Conservation (phyloP, 2,888 invertebrate genomes). For the Melieria omissa region DNA sequence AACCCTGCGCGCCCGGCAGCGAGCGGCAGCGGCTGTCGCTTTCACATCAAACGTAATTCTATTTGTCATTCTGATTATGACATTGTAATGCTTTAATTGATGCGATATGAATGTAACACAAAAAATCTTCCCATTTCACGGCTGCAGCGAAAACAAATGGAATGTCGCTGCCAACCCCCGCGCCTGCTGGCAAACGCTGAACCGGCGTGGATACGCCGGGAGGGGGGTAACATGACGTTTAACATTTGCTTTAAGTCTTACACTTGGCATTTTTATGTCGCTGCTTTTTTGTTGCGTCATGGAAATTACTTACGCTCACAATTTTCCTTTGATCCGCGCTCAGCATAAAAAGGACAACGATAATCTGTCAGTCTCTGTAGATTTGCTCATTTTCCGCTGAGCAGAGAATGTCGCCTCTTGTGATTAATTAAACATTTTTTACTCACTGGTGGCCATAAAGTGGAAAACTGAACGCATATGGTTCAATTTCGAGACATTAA, state of each 20-base stretch:
- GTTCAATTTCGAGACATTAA: no score
- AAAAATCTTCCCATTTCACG: not conserved
- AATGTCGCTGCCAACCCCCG: not conserved
- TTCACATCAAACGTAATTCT: constrained; percentile 65
- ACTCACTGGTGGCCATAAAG: no score
- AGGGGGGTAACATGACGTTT: constrained; percentile 20
- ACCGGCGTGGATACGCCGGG: constrained; percentile 1
- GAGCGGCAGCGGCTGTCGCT: constrained; percentile 54
- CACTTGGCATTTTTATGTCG: constrained; percentile 15
- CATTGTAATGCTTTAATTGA: constrained; percentile 67
- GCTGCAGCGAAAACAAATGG: not conserved
- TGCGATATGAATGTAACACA: constrained; percentile 50
- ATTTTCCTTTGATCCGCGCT: no score
- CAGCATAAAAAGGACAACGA: no score
- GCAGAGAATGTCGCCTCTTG: no score
- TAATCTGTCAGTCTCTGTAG: no score
- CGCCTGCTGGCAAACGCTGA: not conserved
- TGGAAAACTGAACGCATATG: no score
- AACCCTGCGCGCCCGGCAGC: constrained; percentile 14
- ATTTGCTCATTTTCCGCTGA: no score
- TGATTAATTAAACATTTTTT: no score
- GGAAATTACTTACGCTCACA: not conserved
- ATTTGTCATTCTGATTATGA: constrained; percentile 67
- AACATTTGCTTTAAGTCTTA: constrained; percentile 32
- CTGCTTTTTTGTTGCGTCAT: not conserved